Evolutionary conservation across 2,113 vertebrate species (phyloP).

Genomic region (Hemibagrus wyckioides): DNA sequence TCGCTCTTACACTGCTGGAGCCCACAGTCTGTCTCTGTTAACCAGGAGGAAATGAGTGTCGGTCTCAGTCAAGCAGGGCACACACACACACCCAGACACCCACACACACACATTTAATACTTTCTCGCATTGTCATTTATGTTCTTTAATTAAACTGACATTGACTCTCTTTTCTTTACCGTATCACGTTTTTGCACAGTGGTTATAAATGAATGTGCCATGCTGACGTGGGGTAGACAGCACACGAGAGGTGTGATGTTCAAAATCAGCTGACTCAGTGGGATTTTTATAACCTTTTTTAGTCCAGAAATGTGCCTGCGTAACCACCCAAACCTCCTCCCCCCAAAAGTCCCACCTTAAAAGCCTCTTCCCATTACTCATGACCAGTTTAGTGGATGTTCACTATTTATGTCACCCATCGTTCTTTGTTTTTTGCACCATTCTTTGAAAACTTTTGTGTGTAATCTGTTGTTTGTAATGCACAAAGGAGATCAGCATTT

Average conservation of each 20-base stretch:
- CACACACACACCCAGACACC: conserved; percentile 24
- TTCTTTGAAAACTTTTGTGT: too few species aligned
- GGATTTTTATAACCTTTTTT: not conserved
- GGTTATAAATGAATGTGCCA: not conserved
- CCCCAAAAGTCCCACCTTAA: not conserved
- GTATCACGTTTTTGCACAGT: not conserved
- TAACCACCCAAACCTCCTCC: not conserved
- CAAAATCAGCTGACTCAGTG: not conserved
- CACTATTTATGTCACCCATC: not conserved
- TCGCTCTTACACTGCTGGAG: conserved; percentile 21
- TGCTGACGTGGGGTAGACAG: not conserved
- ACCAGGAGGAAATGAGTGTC: conserved; percentile 41
- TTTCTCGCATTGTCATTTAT: not conserved
- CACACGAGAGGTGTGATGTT: not conserved
- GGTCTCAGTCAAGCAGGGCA: conserved; percentile 20
- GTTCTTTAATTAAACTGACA: not conserved
- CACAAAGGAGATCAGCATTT: too few species aligned
- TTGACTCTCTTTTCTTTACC: not conserved
- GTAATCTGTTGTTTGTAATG: too few species aligned
- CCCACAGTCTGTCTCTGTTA: conserved; percentile 22
- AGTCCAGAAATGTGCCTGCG: not conserved
- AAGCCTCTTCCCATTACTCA: not conserved
- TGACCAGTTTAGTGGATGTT: not conserved
- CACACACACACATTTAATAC: not conserved
- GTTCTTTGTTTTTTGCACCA: too few species aligned